Percentiles rank a stretch among this genome's conserved stretches.
These are phyloP conservation scores for Melanotaenia pygmaea DNA, from an alignment of 2,797 vertebrate species.

Conservation along the genomic window DNA sequence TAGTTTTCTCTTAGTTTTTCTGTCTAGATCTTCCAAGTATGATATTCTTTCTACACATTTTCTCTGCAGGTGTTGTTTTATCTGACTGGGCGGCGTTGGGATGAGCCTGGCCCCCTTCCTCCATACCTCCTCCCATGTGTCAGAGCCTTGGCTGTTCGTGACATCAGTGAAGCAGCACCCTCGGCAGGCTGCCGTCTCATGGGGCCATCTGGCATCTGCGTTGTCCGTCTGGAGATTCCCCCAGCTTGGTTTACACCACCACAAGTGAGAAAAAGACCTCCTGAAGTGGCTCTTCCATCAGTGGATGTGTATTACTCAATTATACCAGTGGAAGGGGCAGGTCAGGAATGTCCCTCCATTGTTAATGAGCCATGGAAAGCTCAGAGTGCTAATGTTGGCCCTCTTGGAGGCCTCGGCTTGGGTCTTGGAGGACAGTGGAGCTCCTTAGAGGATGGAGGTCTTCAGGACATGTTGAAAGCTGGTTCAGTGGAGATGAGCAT, in stretches of 20 bases:
- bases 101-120: constrained; percentile 73
- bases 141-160: constrained; percentile 86
- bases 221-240: constrained; percentile 91
- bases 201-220: constrained; percentile 90
- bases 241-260: constrained; percentile 89
- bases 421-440: constrained; percentile 73
- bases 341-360: constrained; percentile 82
- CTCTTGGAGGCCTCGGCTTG: constrained; percentile 67
- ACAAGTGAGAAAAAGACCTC: constrained; percentile 80
- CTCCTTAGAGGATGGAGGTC: constrained; percentile 73
- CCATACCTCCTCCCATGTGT: constrained; percentile 88
- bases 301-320: constrained; percentile 93
- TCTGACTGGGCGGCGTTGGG: constrained; percentile 89
- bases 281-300: constrained; percentile 77
- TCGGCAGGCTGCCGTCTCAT: constrained; percentile 88
- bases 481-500: constrained; percentile 87
- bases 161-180: constrained; percentile 84
- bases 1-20: not conserved
- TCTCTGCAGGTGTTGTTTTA: constrained; percentile 89
- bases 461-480: constrained; percentile 85
- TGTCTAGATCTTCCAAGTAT: not conserved
- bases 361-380: constrained; percentile 84
- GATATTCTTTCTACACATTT: not conserved
- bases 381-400: constrained; percentile 66
- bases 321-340: constrained; percentile 78